Evolutionary conservation across 1,140 invertebrate genomes (phyloP).

Genomic region (Aphidius gifuensis): DNA sequence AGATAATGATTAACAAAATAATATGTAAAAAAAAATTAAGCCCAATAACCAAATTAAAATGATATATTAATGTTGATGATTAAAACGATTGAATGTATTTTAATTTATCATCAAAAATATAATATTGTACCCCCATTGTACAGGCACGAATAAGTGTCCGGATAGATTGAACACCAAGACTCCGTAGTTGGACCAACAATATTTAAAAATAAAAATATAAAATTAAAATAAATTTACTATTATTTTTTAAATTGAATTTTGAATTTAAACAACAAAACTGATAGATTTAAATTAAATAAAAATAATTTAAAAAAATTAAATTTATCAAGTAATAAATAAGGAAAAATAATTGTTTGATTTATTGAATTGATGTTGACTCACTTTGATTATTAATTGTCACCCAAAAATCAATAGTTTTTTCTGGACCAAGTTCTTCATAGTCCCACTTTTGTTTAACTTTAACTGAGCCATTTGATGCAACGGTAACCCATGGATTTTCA

Average conservation of each 20-base stretch:
- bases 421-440: conserved; percentile 91
- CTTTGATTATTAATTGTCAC: conserved; percentile 88
- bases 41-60: conserved; percentile 3
- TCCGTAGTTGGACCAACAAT: conserved; percentile 11
- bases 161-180: conserved; percentile 31
- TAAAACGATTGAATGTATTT: conserved; percentile 4
- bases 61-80: not conserved
- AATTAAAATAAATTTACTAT: conserved; percentile 9
- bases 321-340: not conserved
- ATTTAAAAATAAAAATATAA: conserved; percentile 20
- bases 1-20: not conserved
- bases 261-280: conserved; percentile 18
- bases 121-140: conserved; percentile 38
- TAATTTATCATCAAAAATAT: conserved; percentile 17
- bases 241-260: too few species aligned
- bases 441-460: conserved; percentile 95
- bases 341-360: not conserved
- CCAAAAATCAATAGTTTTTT: conserved; percentile 96
- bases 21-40: not conserved
- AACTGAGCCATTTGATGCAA: conserved; percentile 86
- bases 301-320: conserved; percentile 7
- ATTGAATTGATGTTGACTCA: conserved; percentile 43
- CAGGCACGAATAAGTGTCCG: conserved; percentile 33
- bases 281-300: conserved; percentile 4
- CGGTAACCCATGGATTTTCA: conserved; percentile 90